Conservation (phyloP, 2,113 vertebrate genomes). For the Echinops telfairi region DNA sequence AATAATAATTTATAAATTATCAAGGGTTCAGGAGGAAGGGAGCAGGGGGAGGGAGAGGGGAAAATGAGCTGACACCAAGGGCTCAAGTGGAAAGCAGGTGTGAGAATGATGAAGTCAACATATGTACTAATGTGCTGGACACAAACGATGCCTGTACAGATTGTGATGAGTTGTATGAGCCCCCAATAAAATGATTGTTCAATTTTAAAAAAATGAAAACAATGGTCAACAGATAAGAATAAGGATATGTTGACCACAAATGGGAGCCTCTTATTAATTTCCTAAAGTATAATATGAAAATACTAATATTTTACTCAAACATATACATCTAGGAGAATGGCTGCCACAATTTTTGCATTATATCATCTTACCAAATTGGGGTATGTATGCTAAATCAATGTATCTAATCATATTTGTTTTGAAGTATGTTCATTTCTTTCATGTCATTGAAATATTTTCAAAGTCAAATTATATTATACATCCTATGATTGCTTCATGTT, state of each 20-base stretch:
- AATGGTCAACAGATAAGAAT: background rate
- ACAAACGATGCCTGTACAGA: no score
- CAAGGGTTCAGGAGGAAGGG: no score
- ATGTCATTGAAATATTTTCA: background rate
- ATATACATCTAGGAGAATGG: background rate
- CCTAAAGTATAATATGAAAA: background rate
- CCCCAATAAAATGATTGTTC: no score
- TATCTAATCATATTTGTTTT: background rate
- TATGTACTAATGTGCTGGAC: no score
- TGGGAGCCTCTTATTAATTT: background rate
- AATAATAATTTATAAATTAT: no score
- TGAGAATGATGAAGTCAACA: no score
- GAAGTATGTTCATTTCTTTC: background rate
- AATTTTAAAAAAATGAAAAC: no score
- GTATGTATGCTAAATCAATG: background rate
- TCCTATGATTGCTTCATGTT: background rate
- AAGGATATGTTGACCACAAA: background rate
- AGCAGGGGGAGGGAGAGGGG: no score
- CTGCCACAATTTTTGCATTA: background rate
- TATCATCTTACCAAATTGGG: background rate
- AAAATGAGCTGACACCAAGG: no score
- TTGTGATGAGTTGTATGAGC: no score
- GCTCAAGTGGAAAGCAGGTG: no score
- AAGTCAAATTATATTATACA: background rate
- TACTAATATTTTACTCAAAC: background rate